Conservation (phyloP, 2,888 invertebrate species). For the Chironomus tentans region DNA sequence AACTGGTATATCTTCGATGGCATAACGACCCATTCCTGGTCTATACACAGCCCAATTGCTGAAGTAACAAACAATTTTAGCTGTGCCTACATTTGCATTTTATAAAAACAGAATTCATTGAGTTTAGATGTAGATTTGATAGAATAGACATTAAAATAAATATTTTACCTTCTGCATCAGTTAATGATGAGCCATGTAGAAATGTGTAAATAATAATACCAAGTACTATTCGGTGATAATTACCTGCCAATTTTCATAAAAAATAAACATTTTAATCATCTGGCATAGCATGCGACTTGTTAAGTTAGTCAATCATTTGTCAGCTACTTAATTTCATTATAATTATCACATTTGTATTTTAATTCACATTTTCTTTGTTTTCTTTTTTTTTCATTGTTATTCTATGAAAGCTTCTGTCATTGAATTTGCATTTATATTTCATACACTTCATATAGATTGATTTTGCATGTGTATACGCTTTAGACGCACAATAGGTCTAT, state of each 20-base stretch:
- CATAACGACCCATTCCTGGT: conserved; percentile 71
- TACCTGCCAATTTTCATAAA: not conserved
- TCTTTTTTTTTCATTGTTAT: too few relatives aligned
- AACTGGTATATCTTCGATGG: conserved; percentile 73
- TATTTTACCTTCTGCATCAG: conserved; percentile 15
- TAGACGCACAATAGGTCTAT: too few relatives aligned
- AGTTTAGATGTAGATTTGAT: not conserved
- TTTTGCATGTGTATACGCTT: too few relatives aligned
- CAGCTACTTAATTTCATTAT: too few relatives aligned
- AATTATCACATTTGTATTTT: too few relatives aligned
- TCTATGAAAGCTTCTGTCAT: too few relatives aligned
- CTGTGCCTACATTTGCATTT: not conserved
- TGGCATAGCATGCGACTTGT: too few relatives aligned
- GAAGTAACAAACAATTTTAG: conserved; percentile 15
- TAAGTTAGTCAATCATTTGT: too few relatives aligned
- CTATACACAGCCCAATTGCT: conserved; percentile 45
- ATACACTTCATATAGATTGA: too few relatives aligned
- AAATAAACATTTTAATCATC: too few relatives aligned
- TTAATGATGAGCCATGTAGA: not conserved
- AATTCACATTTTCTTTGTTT: too few relatives aligned
- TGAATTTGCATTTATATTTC: too few relatives aligned
- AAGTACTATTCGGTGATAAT: conserved; percentile 14
- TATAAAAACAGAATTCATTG: not conserved
- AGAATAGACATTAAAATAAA: not conserved
- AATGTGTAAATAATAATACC: not conserved